A percentile compares a stretch with the other conserved stretches of the same genome.
Conservation (phyloP, 1,140 invertebrate species). For the Zaprionus inermis region DNA sequence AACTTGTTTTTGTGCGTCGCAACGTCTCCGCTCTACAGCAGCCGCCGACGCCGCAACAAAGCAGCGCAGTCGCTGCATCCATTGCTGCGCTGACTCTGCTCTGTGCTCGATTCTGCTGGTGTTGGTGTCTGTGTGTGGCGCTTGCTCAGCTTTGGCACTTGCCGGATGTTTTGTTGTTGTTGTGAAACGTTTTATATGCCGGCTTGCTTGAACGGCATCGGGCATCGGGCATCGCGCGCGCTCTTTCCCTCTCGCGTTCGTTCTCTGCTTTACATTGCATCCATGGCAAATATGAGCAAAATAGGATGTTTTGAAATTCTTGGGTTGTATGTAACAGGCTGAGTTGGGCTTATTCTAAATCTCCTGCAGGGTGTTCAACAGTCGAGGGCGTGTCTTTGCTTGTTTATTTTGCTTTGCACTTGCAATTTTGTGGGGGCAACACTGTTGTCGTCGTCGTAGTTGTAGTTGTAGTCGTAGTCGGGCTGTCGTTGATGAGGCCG, state of each 20-base stretch:
- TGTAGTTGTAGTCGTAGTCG: neutral
- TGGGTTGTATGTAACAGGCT: neutral
- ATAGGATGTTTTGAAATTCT: neutral
- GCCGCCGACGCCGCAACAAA: neutral
- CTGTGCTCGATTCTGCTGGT: conserved; percentile 14
- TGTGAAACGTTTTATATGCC: conserved; percentile 62
- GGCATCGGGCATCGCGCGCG: no score
- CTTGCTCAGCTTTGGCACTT: conserved; percentile 72
- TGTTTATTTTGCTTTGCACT: conserved; percentile 33
- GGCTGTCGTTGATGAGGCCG: conserved; percentile 17
- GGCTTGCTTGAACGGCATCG: conserved; percentile 36
- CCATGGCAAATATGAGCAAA: neutral
- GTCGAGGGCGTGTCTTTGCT: neutral
- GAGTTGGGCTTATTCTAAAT: neutral
- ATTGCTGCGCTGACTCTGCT: neutral
- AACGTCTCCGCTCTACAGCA: conserved; percentile 6
- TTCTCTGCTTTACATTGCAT: neutral
- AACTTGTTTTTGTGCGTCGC: conserved; percentile 31
- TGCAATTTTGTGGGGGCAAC: conserved; percentile 30
- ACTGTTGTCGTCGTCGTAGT: conserved; percentile 32
- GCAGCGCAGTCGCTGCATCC: conserved; percentile 31
- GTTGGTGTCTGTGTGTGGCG: conserved; percentile 69
- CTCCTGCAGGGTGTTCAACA: neutral
- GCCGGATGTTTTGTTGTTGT: conserved; percentile 77
- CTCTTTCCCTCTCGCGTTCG: conserved; percentile 1